phyloP scores from a whole-genome alignment of 2,888 invertebrate genomes.

The Chloromyia formosa region DNA sequence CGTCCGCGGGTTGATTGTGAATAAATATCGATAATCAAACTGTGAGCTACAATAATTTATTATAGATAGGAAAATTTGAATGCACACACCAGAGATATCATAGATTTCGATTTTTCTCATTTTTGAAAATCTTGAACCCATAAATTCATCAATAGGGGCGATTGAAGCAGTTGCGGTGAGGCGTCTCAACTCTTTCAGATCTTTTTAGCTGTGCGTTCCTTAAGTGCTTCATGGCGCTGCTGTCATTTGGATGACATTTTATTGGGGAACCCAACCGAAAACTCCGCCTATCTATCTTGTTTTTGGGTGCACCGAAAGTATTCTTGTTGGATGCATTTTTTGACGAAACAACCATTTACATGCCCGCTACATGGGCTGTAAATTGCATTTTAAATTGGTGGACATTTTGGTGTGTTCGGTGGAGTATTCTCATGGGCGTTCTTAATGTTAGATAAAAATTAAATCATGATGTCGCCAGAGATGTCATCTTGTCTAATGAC shows the following conservation, averaged over 20 bases:
- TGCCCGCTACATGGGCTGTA: not conserved
- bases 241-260: too few relatives aligned
- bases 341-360: not conserved
- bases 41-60: not conserved
- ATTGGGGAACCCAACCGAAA: not conserved
- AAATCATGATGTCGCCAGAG: not conserved
- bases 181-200: not conserved
- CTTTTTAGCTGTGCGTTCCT: too few relatives aligned
- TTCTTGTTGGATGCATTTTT: not conserved
- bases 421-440: constrained; percentile 5
- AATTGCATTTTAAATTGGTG: not conserved
- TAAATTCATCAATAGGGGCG: constrained; percentile 35
- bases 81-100: not conserved
- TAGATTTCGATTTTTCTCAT: not conserved
- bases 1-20: not conserved
- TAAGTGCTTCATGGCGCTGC: too few relatives aligned
- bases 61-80: not conserved
- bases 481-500: constrained; percentile 38
- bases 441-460: not conserved
- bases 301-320: too few relatives aligned
- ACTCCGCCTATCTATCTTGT: not conserved
- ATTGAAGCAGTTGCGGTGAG: not conserved
- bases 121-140: constrained; percentile 17
- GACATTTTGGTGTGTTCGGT: too few relatives aligned
- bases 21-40: not conserved